Percentiles rank a stretch among this genome's conserved stretches.
Conservation (phyloP, 2,113 vertebrate genomes). For the Nerophis ophidion region DNA sequence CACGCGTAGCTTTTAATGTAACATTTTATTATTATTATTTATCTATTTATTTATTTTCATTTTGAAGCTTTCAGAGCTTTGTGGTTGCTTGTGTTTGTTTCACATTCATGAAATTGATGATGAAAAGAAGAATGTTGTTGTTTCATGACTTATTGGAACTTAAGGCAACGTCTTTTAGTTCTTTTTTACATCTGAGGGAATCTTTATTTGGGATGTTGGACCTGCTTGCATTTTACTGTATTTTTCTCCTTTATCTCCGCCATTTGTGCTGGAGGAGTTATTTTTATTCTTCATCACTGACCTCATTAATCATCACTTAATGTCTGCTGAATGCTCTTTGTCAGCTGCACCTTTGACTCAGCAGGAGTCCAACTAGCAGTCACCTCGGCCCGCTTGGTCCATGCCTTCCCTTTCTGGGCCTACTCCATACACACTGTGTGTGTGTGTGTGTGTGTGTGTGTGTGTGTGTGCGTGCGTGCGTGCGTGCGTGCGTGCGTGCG, state of each 20-base stretch:
- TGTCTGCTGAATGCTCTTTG: constrained; percentile 44
- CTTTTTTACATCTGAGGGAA: neutral
- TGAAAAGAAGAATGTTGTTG: neutral
- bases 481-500: neutral
- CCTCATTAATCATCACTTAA: constrained; percentile 55
- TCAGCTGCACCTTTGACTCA: constrained; percentile 45
- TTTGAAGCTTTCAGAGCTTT: neutral
- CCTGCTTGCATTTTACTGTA: too few species aligned
- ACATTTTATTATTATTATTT: neutral
- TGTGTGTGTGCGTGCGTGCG: neutral
- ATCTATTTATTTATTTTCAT: neutral
- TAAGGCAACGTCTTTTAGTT: neutral
- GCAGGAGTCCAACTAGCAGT: constrained; percentile 48
- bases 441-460: neutral
- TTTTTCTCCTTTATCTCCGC: constrained; percentile 24
- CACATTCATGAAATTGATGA: neutral
- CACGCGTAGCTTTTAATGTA: neutral
- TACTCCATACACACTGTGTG: constrained; percentile 4
- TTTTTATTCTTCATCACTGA: constrained; percentile 9
- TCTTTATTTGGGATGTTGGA: neutral
- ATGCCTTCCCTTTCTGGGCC: constrained; percentile 24
- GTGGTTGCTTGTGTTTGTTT: neutral
- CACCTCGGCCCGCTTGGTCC: constrained; percentile 46
- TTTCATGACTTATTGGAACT: too few species aligned
- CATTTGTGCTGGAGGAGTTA: constrained; percentile 5